A percentile compares a stretch with the other conserved stretches of the same genome.
Conservation (phyloP, 2,113 vertebrate species). For the Otus sunia region DNA sequence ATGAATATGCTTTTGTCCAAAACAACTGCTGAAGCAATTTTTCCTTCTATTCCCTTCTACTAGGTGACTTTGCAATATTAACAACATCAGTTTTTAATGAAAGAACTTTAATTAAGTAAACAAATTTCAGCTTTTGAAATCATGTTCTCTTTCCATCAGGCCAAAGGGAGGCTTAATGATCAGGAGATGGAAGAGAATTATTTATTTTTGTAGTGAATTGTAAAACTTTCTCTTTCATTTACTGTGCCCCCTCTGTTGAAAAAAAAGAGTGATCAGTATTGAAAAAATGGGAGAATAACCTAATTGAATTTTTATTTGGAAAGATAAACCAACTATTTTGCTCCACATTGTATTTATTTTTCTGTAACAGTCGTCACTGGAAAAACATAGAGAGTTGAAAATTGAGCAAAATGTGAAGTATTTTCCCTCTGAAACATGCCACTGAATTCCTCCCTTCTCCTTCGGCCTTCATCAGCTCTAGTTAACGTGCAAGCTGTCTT, state of each 20-base stretch:
- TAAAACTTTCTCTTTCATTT: background rate
- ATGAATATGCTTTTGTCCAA: background rate
- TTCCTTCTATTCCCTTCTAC: background rate
- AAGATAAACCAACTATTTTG: background rate
- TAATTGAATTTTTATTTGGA: background rate
- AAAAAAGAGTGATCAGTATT: background rate
- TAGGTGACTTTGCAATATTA: background rate
- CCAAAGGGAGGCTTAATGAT: background rate
- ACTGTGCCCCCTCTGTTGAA: background rate
- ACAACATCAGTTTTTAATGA: background rate
- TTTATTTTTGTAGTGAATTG: background rate
- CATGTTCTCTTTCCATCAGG: background rate
- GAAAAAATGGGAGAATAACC: background rate
- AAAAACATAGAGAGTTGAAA: background rate
- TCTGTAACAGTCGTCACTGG: background rate
- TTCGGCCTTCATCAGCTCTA: background rate
- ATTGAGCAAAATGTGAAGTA: background rate
- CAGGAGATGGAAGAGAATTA: background rate
- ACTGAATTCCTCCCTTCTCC: background rate
- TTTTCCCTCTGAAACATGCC: background rate
- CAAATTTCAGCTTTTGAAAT: background rate
- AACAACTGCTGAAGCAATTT: background rate
- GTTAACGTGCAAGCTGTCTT: background rate
- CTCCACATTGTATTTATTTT: background rate
- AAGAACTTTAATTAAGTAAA: background rate